Conservation (phyloP, 2,113 vertebrate genomes). For the Xerus inauris region DNA sequence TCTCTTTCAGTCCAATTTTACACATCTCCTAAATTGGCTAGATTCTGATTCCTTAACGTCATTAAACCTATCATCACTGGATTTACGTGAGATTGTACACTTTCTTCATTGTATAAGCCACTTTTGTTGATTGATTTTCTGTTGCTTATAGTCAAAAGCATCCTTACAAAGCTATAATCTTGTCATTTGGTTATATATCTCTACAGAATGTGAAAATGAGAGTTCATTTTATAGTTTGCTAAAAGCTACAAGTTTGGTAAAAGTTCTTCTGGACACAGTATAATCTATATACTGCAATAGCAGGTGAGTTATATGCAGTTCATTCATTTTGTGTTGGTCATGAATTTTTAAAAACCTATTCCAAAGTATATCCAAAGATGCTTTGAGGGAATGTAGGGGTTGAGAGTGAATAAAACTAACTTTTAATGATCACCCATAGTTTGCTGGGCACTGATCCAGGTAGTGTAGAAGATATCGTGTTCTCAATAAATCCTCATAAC, state of each 20-base stretch:
- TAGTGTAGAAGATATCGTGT: neutral
- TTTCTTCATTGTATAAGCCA: neutral
- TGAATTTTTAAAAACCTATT: neutral
- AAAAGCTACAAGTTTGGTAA: neutral
- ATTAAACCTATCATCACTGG: neutral
- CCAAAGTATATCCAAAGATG: neutral
- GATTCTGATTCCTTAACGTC: neutral
- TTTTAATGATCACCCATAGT: neutral
- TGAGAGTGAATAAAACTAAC: neutral
- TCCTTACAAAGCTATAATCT: neutral
- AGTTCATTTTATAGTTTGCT: neutral
- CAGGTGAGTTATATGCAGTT: neutral
- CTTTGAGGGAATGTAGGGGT: neutral
- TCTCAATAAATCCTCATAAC: neutral
- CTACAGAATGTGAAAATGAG: neutral
- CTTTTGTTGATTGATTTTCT: constrained; percentile 9
- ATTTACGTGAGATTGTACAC: neutral
- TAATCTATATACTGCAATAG: neutral
- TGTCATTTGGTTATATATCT: neutral
- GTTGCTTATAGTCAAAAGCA: neutral
- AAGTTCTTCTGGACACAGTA: neutral
- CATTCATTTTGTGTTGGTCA: neutral
- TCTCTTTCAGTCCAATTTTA: neutral
- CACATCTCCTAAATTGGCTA: neutral
- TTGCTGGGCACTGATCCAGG: neutral